Base-by-base conservation (phyloP, 2,888 invertebrate species). In the Drosophila putrida region DNA sequence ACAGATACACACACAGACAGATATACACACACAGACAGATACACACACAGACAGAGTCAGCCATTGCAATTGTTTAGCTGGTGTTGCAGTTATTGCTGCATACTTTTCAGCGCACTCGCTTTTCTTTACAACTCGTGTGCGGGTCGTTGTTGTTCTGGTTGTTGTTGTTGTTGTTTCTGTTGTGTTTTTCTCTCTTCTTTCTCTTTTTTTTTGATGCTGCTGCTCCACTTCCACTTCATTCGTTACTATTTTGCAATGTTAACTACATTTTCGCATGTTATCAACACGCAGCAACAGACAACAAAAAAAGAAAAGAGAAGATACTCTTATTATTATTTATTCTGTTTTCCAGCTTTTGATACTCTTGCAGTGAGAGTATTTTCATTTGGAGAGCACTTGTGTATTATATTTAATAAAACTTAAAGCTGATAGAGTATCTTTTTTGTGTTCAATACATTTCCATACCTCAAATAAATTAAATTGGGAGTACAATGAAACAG, bases 211-310 rank as follows among this genome's bases (percentile, higher is more conserved):
- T 38, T 65, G 6, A 13, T 33, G 6, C 20, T 33, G 15, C 33
- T 49, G 59, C 70, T 80, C 57, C 69, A 78, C 71, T 82, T 82
- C 76, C 78, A 82, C 78, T 82, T 82, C 78, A 86, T 83, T 82
- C 82, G 82, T 74, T 67, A 78, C 80, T 80, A 70, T 78, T 82
- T 82, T 85, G 81, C 87, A 86, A 83, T 83, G 83, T 83, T 86
- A 83, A 83, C 81, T 83, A 82, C 80, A 74, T 76, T 80, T 82
- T 78, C 76, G 70, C 76, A 74, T 82, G 87, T 80, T 83, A 69
- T 72, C 78, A 63, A 58, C 70, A 62, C 71, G 57, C 63, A 57
- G 36, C 44, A 57, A 28, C 44, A 57, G 27, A 57, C 44, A 46
- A 57, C 44, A 46, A 28, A 39, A 41, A 28, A 28, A 28, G 9